These are phyloP conservation scores for Alauda arvensis DNA, from an alignment of 2,797 vertebrate genomes.

Conservation along the genomic window DNA sequence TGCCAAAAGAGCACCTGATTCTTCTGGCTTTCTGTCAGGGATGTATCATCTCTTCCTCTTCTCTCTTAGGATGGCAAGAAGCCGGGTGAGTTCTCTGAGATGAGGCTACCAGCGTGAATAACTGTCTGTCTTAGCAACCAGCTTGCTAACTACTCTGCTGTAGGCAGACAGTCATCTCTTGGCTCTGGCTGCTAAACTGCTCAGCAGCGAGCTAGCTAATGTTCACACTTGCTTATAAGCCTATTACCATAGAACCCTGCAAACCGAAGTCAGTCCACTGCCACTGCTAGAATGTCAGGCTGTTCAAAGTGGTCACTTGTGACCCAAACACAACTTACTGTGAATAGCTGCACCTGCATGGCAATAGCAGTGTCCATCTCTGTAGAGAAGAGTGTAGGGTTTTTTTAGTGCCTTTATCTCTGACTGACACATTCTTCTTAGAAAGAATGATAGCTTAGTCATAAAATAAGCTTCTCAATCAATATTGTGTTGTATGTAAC, in stretches of 20 bases:
- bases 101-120: slow-evolving; percentile 12
- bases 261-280: neutral
- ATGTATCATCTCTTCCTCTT: neutral
- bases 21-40: neutral
- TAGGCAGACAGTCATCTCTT: neutral
- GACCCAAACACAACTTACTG: neutral
- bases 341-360: neutral
- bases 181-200: slow-evolving; percentile 20
- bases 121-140: slow-evolving; percentile 13
- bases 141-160: neutral
- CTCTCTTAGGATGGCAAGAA: neutral
- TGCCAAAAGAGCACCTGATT: neutral
- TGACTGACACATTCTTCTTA: neutral
- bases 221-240: slow-evolving; percentile 20
- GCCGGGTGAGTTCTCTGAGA: neutral
- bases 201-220: slow-evolving; percentile 12
- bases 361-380: neutral
- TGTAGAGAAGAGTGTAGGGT: neutral
- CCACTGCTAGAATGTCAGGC: neutral
- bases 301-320: neutral
- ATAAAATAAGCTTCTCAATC: neutral
- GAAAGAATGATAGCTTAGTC: neutral
- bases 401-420: neutral
- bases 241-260: neutral
- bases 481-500: neutral